These are phyloP conservation scores for Tetraodon nigroviridis DNA, from an alignment of 2,113 vertebrate species.

Conservation along the genomic window DNA sequence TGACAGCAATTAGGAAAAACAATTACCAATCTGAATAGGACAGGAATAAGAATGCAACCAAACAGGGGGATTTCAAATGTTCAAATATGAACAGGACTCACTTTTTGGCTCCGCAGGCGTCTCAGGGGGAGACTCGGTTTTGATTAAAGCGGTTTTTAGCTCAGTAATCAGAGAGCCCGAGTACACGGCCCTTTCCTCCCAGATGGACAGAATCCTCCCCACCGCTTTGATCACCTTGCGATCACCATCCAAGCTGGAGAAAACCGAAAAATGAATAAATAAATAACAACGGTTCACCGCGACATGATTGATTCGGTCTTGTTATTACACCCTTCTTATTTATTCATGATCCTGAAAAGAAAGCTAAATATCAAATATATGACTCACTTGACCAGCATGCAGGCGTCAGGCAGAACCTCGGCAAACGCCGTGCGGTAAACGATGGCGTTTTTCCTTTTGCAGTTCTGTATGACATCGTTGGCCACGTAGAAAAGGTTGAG, in stretches of 20 bases:
- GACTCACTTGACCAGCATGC: slow-evolving; percentile 88
- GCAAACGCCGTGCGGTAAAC: slow-evolving; percentile 91
- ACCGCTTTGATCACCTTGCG: slow-evolving; percentile 84
- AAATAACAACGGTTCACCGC: not conserved
- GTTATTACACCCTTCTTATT: too few relatives aligned
- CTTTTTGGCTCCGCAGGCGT: slow-evolving; percentile 65
- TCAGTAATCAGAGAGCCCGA: slow-evolving; percentile 83
- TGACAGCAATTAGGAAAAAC: not conserved
- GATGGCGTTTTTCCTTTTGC: slow-evolving; percentile 93
- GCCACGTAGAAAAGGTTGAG: slow-evolving; percentile 94
- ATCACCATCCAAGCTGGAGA: slow-evolving; percentile 74
- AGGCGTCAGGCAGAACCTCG: slow-evolving; percentile 88
- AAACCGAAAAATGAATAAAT: not conserved
- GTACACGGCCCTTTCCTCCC: slow-evolving; percentile 94
- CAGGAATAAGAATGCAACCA: not conserved
- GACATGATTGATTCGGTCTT: too few relatives aligned
- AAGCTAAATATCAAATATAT: not conserved
- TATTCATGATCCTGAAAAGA: not conserved
- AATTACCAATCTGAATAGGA: not conserved
- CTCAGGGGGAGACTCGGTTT: slow-evolving; percentile 65
- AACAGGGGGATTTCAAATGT: too few relatives aligned
- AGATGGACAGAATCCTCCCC: slow-evolving; percentile 92
- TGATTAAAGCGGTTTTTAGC: slow-evolving; percentile 73
- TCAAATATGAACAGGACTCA: slow-evolving; percentile 19
- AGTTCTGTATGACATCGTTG: slow-evolving; percentile 98